Base-by-base conservation (phyloP, 2,797 vertebrate genomes). In the Odontamblyopus lacepedii region DNA sequence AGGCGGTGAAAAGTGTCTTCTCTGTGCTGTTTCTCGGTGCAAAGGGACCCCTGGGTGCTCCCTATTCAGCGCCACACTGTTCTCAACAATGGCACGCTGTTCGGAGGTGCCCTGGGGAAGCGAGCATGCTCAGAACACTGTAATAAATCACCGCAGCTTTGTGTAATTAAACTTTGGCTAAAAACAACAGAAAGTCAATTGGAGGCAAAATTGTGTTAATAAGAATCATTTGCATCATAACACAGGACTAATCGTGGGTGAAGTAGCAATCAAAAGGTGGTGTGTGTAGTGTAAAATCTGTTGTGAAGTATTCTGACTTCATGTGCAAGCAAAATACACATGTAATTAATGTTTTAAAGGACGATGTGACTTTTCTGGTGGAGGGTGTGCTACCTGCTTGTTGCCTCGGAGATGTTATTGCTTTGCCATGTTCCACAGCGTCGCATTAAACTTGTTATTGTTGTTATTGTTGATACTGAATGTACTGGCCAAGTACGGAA, bases 51-150 rank as follows among this genome's bases (percentile, higher is more conserved):
- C 71, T 26, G 81, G 68, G 78, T 70, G 71, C 81, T 73, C 19
- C 68, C 65, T 71, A 50, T 75, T 83, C 83, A 56, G 70, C 70
- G 79, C 87, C 81, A 78, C 74, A 68, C 74, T 70, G 72, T 23
- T 73, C 69, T 85, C 80, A 84, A 85, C 83, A 83, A 82, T 85
- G 74, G 78, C 88, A 84, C 88, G 82, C 87, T 89, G 85, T 87
- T 89, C 81, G 15, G 65, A 61, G 6, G 44, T 2, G 70, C 87
- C 81, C 69, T 6, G 35, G 85, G 87, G 85, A 75, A 29, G 29
- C 23, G 63, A 78, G 66, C 71, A 63, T n/a, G 69, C 61, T 60
- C 76, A 51, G 73, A 68, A 3, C 63, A 74, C 77, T 75, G 27
- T 80, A 69, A 89, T 87, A 87, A 90, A 87, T 92, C 85, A 85